Base-by-base conservation (phyloP, 2,797 vertebrate genomes). In the Mycteria americana region DNA sequence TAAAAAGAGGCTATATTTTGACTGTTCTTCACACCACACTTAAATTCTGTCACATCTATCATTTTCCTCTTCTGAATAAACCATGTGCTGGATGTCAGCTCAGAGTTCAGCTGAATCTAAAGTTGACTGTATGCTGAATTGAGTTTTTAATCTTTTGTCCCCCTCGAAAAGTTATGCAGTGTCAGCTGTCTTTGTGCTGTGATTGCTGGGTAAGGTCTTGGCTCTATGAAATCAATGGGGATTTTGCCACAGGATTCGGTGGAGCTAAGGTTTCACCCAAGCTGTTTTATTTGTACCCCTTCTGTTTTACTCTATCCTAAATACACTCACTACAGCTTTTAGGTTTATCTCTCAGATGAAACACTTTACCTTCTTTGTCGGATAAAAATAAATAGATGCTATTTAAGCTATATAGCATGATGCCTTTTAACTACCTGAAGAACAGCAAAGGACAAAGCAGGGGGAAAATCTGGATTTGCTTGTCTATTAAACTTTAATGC, bases 21-120 rank as follows among this genome's bases (percentile, higher is more conserved):
- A 48, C 68, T 79, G 24, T 79, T 92, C 59, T 87, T 84, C 85
- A 78, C 13, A 77, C 6, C 19, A 53, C 39, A 53, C 60, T 92
- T 94, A 30, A 79, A 77, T 89, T 82, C 65, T 81, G 43, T 72
- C 59, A 54, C 19, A 56, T 83, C 37, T 94, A 28, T 81, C 45
- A 95, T 96, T 95, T 96, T 84, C 85, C 39, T 92, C 39, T 84
- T 33, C 41, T 89, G 80, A 81, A 73, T 88, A 94, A 95, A 87
- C 50, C 50, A 65, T 18, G 27, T 86, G 27, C 70, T 84, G 76
- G 59, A 84, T 90, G 50, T 86, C 62, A 95, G 30, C 73, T 79
- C 56, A 69, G 77, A 63, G 77, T 93, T 95, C 80, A 91, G 15
- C 15, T 91, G 43, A 84, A 86, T 81, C 33, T 79, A 92, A 84